These are phyloP conservation scores for Synergus laeviventris DNA, from an alignment of 2,888 invertebrate species.

Conservation along the genomic window DNA sequence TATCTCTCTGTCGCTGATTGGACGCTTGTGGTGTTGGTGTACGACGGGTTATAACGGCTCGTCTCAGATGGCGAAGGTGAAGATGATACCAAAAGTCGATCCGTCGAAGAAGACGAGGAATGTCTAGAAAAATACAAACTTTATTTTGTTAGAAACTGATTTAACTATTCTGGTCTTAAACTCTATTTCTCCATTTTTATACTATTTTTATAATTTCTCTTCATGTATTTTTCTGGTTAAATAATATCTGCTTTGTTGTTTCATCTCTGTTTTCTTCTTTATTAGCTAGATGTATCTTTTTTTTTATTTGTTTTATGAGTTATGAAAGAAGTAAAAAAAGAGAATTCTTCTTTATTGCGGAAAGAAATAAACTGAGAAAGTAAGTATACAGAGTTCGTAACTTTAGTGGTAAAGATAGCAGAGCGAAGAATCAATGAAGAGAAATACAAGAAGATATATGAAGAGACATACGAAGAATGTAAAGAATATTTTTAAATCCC, in stretches of 20 bases:
- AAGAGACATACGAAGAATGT: background rate
- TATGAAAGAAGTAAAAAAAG: background rate
- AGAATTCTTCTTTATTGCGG: background rate
- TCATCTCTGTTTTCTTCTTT: background rate
- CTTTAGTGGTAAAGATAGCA: background rate
- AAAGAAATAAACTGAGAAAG: background rate
- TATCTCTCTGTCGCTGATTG: constrained; percentile 65
- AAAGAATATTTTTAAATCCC: too few relatives aligned
- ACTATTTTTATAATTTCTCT: too few relatives aligned
- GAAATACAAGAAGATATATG: background rate
- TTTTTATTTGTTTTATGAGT: background rate
- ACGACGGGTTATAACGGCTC: constrained; percentile 58
- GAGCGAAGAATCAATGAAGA: background rate
- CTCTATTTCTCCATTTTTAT: background rate
- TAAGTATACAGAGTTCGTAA: background rate
- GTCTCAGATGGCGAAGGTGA: constrained; percentile 69
- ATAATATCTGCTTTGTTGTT: background rate
- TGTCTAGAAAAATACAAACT: constrained; percentile 51
- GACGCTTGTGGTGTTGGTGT: constrained; percentile 56
- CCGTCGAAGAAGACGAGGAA: constrained; percentile 67
- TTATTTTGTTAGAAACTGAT: background rate
- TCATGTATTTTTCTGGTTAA: background rate
- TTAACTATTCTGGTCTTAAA: background rate
- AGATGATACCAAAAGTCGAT: constrained; percentile 69
- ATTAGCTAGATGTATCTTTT: background rate